Evolutionary conservation across 2,113 vertebrate species (phyloP), one percentile per base, ranked within the genome.

Genomic region (Aix galericulata): DNA sequence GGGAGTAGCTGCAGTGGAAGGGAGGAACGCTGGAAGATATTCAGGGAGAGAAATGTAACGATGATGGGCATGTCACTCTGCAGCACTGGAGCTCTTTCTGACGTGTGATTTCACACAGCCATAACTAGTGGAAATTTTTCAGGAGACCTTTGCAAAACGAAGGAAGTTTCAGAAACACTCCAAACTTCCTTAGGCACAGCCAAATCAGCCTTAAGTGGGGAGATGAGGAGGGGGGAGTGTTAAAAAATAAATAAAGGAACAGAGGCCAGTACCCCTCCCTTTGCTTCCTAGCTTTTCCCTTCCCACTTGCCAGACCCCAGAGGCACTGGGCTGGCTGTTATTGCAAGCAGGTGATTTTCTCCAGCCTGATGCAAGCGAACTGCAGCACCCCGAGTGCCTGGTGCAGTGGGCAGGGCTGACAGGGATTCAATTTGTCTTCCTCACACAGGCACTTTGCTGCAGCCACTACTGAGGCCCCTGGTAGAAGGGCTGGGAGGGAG

Each of bases 21-120:
- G 74, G 34, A 88, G 83, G 93, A 91, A 79, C 25, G 36, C 71
- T 92, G 82, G 75, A 53, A 95, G 91, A 66, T n/a, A 18, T 67
- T 93, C 64, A 55, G 75, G 38, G 74, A 48, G 17, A 42, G 34
- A 82, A 89, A 82, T 11, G 48, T 48, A 59, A 29, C 90, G 50
- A 81, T 71, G 90, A 94, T 14, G 52, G 63, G 36, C 75, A 26
- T 55, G 74, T 66, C 53, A 6, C 40, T 89, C 87, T 87, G 67
- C 78, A 87, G 34, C 81, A 82, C n/a, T 0, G 0, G 40, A 77
- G 63, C 72, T 89, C 78, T 23, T 89, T 85, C 63, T 91, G 84
- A 85, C 34, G 50, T 88, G 71, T 50, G 50, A 92, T 82, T 94
- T 93, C 72, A 59, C 91, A 67, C 0, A 3, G 93, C 46, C 42